Evolutionary conservation across 2,797 vertebrate species (phyloP).

Genomic region (Phataginus tricuspis): DNA sequence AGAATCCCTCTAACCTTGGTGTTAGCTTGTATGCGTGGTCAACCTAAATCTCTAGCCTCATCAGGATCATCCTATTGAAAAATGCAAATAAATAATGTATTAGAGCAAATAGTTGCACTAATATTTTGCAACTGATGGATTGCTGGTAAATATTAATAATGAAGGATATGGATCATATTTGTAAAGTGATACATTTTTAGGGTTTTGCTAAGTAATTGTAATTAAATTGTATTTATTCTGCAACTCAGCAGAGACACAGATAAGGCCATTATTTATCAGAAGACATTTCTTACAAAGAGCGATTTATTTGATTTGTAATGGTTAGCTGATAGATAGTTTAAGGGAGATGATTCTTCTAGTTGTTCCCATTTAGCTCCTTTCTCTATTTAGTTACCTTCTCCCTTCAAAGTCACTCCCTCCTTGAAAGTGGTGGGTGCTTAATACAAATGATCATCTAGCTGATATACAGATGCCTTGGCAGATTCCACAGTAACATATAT

Average conservation of each 20-base stretch:
- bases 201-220: not conserved
- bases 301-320: not conserved
- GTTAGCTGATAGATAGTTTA: not conserved
- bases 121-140: conserved; percentile 2
- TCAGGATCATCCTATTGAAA: not conserved
- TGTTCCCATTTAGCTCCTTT: not conserved
- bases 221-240: conserved; percentile 49
- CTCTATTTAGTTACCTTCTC: not conserved
- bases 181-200: conserved; percentile 24
- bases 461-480: not conserved
- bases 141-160: not conserved
- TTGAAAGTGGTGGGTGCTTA: not conserved
- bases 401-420: not conserved
- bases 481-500: not conserved
- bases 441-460: not conserved
- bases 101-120: conserved; percentile 24
- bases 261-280: not conserved
- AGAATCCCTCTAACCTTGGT: not conserved
- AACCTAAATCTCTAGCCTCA: not conserved
- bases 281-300: not conserved
- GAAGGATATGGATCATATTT: not conserved
- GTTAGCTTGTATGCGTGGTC: not conserved
- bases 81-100: not conserved
- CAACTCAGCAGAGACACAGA: not conserved
- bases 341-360: not conserved